Evolutionary conservation across 2,888 invertebrate genomes (phyloP), one percentile per base, ranked within the genome.

Genomic region (Coremacera marginata): DNA sequence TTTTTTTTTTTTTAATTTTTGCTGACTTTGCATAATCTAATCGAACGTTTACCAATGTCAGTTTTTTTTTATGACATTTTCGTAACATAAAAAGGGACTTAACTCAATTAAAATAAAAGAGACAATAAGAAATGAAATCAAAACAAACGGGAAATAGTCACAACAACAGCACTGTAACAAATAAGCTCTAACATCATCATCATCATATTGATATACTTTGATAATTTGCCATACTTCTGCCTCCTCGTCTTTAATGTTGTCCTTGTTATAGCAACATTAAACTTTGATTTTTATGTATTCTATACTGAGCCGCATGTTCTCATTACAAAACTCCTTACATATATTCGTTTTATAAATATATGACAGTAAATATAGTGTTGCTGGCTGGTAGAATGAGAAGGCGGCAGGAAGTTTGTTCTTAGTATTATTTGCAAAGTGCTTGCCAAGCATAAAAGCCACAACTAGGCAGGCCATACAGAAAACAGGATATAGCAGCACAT

Each of bases 271-370:
- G 51, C 51, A 34, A 51, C 63, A 52, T 73, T 62, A 73, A 73
- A 73, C 63, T 73, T 65, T 73, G 73, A 73, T 73, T 73, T 63
- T 73, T 73, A 60, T 60, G 25, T 60, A 34, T 63, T 65, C 11
- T 22, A 67, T 37, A 37, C 67, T 37, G 22, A 11, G 44, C 22
- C 19, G 37, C 8, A 34, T 34, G 73, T 55, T 5, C 52, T 34
- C 51, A 63, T 71, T 71, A 71, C 55, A n/a, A 37, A 25, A 37
- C 22, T 22, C 51, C 68, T 37, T 68, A 25, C 34, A 4, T 25
- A 27, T 5, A 25, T 16, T 11, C 44, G 44, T 44, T 44, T 44
- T 11, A 44, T 44, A 44, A 44, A 27, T 25, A 9, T 16, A 19
- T 22, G 22, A 14, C 9, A 4, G 68, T 31, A 31, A 4, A 68